Percentiles rank a stretch among this genome's conserved stretches.
Conservation (phyloP, 2,797 vertebrate species). For the Sebastes trivittatus region DNA sequence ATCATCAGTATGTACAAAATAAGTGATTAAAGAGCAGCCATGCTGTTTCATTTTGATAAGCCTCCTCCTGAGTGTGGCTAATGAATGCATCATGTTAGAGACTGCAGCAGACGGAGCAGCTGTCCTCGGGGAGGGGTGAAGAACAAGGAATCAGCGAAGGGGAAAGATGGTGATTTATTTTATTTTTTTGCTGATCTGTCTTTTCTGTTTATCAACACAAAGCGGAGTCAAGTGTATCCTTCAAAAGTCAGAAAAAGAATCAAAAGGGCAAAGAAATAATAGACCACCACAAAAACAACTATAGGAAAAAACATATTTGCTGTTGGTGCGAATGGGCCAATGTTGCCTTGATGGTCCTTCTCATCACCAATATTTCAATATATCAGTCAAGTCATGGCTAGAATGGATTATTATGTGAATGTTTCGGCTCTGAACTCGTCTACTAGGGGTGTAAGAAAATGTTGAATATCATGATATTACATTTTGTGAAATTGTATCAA, state of each 20-base stretch:
- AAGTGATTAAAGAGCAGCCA: constrained; percentile 38
- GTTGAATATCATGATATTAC: too few relatives aligned
- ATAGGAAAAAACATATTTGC: background rate
- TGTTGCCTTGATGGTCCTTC: background rate
- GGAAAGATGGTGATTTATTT: background rate
- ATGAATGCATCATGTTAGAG: constrained; percentile 30
- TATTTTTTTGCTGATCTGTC: background rate
- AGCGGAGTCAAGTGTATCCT: background rate
- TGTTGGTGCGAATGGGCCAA: background rate
- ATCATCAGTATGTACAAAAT: background rate
- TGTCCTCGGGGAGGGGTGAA: background rate
- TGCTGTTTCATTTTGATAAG: constrained; percentile 32
- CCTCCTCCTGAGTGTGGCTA: constrained; percentile 11
- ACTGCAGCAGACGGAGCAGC: constrained; percentile 11
- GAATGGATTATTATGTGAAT: too few relatives aligned
- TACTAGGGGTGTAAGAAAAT: too few relatives aligned
- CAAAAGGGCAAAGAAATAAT: background rate
- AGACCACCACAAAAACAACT: background rate
- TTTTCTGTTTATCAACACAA: background rate
- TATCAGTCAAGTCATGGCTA: too few relatives aligned
- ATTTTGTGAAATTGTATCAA: too few relatives aligned
- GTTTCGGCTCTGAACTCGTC: too few relatives aligned
- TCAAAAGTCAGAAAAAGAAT: background rate
- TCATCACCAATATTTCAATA: background rate
- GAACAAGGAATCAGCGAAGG: background rate